A percentile compares a stretch with the other conserved stretches of the same genome.
phyloP scores from a whole-genome alignment of 2,888 invertebrate species.

The Criorhina ranunculi region DNA sequence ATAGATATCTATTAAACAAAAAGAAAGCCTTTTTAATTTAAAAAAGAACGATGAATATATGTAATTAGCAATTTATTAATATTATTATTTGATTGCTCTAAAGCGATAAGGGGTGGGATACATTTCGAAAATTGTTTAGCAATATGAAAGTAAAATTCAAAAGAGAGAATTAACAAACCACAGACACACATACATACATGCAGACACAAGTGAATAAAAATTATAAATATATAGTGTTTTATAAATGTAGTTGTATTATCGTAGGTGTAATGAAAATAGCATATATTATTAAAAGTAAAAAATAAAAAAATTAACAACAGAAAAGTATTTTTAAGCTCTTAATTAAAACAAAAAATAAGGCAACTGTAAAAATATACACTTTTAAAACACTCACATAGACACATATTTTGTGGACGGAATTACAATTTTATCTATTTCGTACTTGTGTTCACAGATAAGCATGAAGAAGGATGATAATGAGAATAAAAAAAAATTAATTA shows the following conservation, averaged over 20 bases:
- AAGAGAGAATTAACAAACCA: slow-evolving; percentile 13
- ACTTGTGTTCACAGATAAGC: slow-evolving; percentile 71
- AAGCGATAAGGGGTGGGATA: slow-evolving; percentile 52
- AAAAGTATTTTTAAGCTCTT: slow-evolving; percentile 73
- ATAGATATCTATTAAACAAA: slow-evolving; percentile 41
- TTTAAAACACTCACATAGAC: slow-evolving; percentile 77
- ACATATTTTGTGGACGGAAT: slow-evolving; percentile 68
- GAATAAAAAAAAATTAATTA: slow-evolving; percentile 62
- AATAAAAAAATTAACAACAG: slow-evolving; percentile 52
- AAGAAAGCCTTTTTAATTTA: slow-evolving; percentile 45
- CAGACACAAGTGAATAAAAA: slow-evolving; percentile 61
- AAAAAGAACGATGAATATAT: slow-evolving; percentile 36
- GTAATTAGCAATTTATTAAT: slow-evolving; percentile 45
- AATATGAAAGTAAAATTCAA: slow-evolving; percentile 57
- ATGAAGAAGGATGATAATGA: slow-evolving; percentile 55
- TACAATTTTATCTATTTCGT: slow-evolving; percentile 71
- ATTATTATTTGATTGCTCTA: slow-evolving; percentile 52
- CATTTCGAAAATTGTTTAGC: slow-evolving; percentile 67
- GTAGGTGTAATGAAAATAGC: slow-evolving; percentile 74
- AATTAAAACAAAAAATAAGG: slow-evolving; percentile 61
- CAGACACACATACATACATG: slow-evolving; percentile 47
- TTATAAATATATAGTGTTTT: slow-evolving; percentile 75
- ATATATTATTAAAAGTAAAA: slow-evolving; percentile 65
- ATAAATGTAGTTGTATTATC: slow-evolving; percentile 77
- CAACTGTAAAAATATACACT: slow-evolving; percentile 79